Evolutionary conservation across 2,113 vertebrate genomes (phyloP).

Genomic region (Heptranchias perlo): DNA sequence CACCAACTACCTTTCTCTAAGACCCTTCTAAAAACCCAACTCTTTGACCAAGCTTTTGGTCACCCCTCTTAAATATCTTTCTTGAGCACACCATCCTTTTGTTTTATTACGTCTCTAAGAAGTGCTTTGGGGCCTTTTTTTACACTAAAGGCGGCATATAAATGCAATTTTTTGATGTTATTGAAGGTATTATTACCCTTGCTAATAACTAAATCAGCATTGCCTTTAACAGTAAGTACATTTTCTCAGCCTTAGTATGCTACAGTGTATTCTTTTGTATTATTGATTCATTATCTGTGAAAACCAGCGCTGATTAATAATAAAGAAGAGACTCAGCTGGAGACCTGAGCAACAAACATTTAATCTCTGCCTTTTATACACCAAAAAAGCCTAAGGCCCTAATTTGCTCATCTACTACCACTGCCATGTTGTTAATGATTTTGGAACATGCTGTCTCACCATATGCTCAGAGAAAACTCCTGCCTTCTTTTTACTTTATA

Average conservation of each 20-base stretch:
- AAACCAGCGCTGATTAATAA: constrained; percentile 3
- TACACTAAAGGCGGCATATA: neutral
- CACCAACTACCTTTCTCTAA: neutral
- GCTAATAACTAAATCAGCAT: neutral
- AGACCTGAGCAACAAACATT: neutral
- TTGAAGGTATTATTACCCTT: neutral
- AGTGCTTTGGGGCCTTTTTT: neutral
- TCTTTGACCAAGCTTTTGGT: neutral
- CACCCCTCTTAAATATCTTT: neutral
- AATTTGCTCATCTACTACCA: constrained; percentile 11
- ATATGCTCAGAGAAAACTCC: neutral
- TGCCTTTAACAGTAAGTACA: neutral
- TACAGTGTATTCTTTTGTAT: neutral
- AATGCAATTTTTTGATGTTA: neutral
- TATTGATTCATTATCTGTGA: neutral
- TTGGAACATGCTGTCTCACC: neutral
- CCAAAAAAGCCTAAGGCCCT: neutral
- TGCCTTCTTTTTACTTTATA: neutral
- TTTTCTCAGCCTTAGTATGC: neutral
- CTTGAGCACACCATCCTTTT: neutral
- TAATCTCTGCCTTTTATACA: neutral
- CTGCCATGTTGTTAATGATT: constrained; percentile 12
- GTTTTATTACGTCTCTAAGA: neutral
- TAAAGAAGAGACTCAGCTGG: neutral
- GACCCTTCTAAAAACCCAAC: neutral